Conservation (phyloP, 2,888 invertebrate species). For the Plebejus melissa region DNA sequence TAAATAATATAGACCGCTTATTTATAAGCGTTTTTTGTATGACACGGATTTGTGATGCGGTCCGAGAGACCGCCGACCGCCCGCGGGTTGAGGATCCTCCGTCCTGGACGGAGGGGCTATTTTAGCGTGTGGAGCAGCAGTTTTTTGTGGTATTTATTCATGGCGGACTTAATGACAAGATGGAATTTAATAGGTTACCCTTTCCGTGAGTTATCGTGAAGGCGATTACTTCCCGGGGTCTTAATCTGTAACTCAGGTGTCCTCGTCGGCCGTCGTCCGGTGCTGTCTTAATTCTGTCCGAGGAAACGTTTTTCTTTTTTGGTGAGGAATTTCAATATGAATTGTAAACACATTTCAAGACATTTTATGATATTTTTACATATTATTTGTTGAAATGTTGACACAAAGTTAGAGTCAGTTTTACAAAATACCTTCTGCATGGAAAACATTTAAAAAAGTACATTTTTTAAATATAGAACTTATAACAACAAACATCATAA, state of each 20-base stretch:
- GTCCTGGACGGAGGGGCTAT: background rate
- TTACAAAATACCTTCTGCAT: no score
- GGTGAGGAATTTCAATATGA: background rate
- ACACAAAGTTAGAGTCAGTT: no score
- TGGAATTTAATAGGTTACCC: conserved; percentile 27
- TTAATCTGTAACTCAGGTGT: conserved; percentile 12
- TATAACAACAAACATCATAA: no score
- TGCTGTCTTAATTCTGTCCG: conserved; percentile 13
- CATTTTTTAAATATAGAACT: no score
- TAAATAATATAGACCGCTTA: conserved; percentile 55
- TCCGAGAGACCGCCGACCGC: background rate
- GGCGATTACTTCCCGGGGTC: conserved; percentile 19
- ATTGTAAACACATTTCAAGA: background rate
- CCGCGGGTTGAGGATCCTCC: background rate
- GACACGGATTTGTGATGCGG: conserved; percentile 43
- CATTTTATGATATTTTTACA: background rate
- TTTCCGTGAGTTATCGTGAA: conserved; percentile 15
- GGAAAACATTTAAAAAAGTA: no score
- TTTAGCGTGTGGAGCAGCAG: background rate
- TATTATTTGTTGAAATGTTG: no score
- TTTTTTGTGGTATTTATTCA: conserved; percentile 47
- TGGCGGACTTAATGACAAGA: conserved; percentile 44
- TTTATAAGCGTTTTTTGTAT: conserved; percentile 53
- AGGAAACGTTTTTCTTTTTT: background rate
- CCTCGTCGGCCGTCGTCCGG: background rate